A percentile compares a stretch with the other conserved stretches of the same genome.
Evolutionary conservation across 64 coral and sea anemone genomes (phyloP).

Genomic region (Porites australiensis): DNA sequence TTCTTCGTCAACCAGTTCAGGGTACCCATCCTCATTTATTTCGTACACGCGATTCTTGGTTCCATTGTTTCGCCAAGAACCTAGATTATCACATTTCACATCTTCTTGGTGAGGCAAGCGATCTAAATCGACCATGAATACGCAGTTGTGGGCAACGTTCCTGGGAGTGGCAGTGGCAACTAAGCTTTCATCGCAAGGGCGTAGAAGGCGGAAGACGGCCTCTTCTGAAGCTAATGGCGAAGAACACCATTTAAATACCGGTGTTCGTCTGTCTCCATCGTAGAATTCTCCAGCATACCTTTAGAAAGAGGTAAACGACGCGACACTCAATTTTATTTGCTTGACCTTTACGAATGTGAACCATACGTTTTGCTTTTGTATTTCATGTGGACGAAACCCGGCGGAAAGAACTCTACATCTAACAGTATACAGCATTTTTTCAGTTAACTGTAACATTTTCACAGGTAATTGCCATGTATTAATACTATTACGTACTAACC

Average conservation of each 20-base stretch:
- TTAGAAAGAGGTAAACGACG: neutral
- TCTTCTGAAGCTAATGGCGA: slow-evolving; percentile 14
- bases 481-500: neutral
- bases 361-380: neutral
- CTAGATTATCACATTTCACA: slow-evolving; percentile 54
- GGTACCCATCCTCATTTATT: neutral
- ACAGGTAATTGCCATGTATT: no score
- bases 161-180: neutral
- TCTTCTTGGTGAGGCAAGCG: neutral
- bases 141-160: slow-evolving; percentile 25
- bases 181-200: neutral
- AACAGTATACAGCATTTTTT: neutral
- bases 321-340: neutral
- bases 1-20: neutral
- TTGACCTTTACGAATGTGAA: neutral
- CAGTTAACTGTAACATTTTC: neutral
- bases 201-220: neutral
- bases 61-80: slow-evolving; percentile 35
- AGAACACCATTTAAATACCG: slow-evolving; percentile 2
- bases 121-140: slow-evolving; percentile 6
- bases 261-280: neutral
- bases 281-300: slow-evolving; percentile 2
- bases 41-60: slow-evolving; percentile 5
- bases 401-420: neutral
- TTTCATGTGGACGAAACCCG: neutral